Evolutionary conservation across 2,888 invertebrate genomes (phyloP).

Genomic region (Rhopalosiphum nymphaeae): DNA sequence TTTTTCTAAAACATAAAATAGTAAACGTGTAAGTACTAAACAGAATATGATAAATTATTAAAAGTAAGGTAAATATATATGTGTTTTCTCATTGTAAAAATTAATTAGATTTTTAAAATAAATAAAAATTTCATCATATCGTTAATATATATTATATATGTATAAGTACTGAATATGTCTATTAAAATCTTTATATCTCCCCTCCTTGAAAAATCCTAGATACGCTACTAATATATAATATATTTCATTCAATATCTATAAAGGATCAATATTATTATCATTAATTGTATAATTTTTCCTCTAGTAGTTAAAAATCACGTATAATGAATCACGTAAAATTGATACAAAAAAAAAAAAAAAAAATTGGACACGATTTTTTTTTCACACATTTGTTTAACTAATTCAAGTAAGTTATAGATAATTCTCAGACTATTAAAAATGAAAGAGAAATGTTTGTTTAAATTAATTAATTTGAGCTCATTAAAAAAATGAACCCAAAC

Average conservation of each 20-base stretch:
- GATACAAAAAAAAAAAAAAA: not conserved
- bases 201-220: no score
- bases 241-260: not conserved
- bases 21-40: not conserved
- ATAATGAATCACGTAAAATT: not conserved
- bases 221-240: not conserved
- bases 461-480: slow-evolving; percentile 23
- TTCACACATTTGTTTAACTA: not conserved
- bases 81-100: not conserved
- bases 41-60: not conserved
- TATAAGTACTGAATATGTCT: no score
- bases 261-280: not conserved
- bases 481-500: slow-evolving; percentile 13
- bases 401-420: slow-evolving; percentile 14
- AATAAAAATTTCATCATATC: not conserved
- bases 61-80: not conserved
- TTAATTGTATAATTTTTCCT: not conserved
- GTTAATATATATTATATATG: not conserved
- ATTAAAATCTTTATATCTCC: no score
- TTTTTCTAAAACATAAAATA: not conserved
- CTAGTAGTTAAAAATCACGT: not conserved
- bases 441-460: not conserved
- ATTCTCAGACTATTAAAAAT: slow-evolving; percentile 20
- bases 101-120: not conserved
- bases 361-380: not conserved